Percentiles rank a stretch among this genome's conserved stretches.
Conservation (phyloP, 2,113 vertebrate species). For the Panurus biarmicus region DNA sequence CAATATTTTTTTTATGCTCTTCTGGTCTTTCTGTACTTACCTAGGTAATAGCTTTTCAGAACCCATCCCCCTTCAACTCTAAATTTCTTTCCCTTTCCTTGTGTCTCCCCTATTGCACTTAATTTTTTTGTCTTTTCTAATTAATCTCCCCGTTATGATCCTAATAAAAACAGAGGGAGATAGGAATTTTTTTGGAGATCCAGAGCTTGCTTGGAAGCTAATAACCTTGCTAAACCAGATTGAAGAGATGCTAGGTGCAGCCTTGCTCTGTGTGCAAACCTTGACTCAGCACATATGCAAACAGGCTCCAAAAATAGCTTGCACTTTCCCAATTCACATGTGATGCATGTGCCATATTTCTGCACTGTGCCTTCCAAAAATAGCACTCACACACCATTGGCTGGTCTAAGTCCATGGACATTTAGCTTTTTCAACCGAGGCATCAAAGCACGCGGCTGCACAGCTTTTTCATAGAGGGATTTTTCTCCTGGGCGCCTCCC, state of each 20-base stretch:
- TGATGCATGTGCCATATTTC: constrained; percentile 37
- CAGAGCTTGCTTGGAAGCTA: background rate
- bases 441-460: background rate
- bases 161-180: background rate
- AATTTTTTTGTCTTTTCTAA: background rate
- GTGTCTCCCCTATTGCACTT: background rate
- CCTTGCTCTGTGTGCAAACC: background rate
- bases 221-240: background rate
- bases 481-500: background rate
- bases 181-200: background rate
- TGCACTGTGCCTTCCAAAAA: constrained; percentile 37
- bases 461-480: background rate
- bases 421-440: background rate
- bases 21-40: background rate
- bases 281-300: constrained; percentile 62
- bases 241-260: background rate
- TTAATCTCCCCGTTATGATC: background rate
- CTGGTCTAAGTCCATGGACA: constrained; percentile 1
- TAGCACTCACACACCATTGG: background rate
- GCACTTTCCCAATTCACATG: constrained; percentile 40
- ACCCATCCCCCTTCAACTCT: background rate
- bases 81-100: background rate
- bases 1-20: background rate
- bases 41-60: background rate
- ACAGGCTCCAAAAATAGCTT: constrained; percentile 46